Percentiles rank a stretch among this genome's conserved stretches.
Conservation (phyloP, 2,888 invertebrate genomes). For the Lasioglossum marginatum region DNA sequence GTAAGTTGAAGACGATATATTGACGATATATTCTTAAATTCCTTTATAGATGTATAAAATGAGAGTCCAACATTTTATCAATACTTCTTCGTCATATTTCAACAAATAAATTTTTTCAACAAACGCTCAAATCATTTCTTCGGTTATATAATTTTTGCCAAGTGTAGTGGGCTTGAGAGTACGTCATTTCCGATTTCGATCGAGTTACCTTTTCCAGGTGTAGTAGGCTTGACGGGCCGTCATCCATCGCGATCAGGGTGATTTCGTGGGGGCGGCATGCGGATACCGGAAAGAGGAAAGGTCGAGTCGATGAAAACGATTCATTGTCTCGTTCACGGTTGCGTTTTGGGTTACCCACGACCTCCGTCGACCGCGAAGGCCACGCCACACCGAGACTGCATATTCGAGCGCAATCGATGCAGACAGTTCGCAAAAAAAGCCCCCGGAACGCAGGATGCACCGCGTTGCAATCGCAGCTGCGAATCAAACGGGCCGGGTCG, state of each 20-base stretch:
- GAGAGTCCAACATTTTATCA: not conserved
- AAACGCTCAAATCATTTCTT: not conserved
- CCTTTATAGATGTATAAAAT: too few relatives aligned
- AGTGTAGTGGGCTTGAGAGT: not conserved
- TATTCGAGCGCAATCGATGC: conserved; percentile 35
- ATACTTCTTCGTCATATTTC: not conserved
- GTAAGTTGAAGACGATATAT: too few relatives aligned
- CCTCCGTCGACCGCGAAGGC: conserved; percentile 47
- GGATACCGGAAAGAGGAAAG: conserved; percentile 55
- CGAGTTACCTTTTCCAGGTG: not conserved
- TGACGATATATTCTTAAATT: too few relatives aligned
- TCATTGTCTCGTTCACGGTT: conserved; percentile 78
- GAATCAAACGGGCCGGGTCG: conserved; percentile 37
- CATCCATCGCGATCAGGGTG: not conserved
- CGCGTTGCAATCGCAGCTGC: conserved; percentile 48
- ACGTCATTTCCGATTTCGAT: not conserved
- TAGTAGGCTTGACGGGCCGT: not conserved
- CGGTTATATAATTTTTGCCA: not conserved
- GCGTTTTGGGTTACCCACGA: conserved; percentile 72
- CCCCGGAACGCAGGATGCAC: conserved; percentile 57
- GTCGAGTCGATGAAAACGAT: conserved; percentile 73
- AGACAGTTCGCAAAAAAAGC: conserved; percentile 62
- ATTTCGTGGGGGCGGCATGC: not conserved
- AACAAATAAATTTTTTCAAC: not conserved
- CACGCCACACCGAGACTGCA: conserved; percentile 31